Conservation (phyloP, 2,113 vertebrate species). For the Callorhinus ursinus region DNA sequence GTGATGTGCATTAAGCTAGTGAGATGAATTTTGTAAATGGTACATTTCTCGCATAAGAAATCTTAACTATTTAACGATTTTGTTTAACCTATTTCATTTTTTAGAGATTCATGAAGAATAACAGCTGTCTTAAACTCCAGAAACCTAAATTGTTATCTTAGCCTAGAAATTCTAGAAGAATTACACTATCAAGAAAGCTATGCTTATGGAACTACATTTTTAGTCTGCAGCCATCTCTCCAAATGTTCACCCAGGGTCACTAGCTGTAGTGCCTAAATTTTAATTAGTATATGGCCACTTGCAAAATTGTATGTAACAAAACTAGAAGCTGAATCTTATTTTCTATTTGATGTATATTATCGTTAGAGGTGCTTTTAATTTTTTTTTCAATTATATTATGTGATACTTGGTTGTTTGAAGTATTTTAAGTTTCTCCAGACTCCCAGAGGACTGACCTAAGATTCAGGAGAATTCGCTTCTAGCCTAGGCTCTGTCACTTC, state of each 20-base stretch:
- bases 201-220: not conserved
- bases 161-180: not conserved
- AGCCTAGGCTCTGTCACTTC: not conserved
- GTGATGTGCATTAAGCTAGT: not conserved
- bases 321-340: not conserved
- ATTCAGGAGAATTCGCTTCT: not conserved
- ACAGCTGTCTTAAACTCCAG: not conserved
- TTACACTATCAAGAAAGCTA: not conserved
- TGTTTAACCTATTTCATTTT: conserved; percentile 1
- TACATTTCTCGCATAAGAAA: not conserved
- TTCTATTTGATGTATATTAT: conserved; percentile 6
- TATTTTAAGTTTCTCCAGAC: not conserved
- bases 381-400: not conserved
- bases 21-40: conserved; percentile 16
- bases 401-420: conserved; percentile 13
- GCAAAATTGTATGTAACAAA: not conserved
- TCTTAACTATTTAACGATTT: not conserved
- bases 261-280: not conserved
- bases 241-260: conserved; percentile 28
- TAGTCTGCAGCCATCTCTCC: not conserved
- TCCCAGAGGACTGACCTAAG: not conserved
- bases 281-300: not conserved
- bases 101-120: not conserved
- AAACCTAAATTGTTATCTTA: conserved; percentile 7
- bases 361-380: not conserved